A percentile compares a stretch with the other conserved stretches of the same genome.
Evolutionary conservation across 2,888 invertebrate species (phyloP).

Genomic region (Ligdia adustata): DNA sequence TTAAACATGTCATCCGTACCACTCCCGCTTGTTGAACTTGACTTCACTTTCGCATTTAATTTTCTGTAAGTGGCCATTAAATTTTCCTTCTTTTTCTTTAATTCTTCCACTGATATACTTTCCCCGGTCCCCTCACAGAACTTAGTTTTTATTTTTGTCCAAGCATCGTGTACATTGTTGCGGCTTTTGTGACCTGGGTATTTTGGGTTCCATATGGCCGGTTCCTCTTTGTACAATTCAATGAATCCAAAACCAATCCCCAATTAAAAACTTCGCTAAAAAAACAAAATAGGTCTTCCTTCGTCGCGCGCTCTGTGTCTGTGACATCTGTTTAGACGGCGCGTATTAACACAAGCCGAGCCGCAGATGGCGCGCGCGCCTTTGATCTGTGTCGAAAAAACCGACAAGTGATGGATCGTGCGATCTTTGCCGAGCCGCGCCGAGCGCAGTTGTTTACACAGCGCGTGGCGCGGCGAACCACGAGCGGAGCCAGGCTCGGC

Average conservation of each 20-base stretch:
- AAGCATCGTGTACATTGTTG: constrained; percentile 22
- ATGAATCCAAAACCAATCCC: constrained; percentile 18
- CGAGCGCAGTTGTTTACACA: too few relatives aligned
- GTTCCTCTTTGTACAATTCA: constrained; percentile 19
- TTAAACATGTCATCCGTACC: constrained; percentile 18
- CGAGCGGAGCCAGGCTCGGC: too few relatives aligned
- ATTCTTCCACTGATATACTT: constrained; percentile 14
- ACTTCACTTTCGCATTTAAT: constrained; percentile 17
- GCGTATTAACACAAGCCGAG: too few relatives aligned
- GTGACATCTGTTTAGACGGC: too few relatives aligned
- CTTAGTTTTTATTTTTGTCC: constrained; percentile 9
- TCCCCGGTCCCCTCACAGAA: constrained; percentile 5
- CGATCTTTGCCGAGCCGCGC: too few relatives aligned
- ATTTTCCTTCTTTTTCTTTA: constrained; percentile 18
- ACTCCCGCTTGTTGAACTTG: constrained; percentile 16
- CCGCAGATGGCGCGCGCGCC: too few relatives aligned
- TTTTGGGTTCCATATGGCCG: constrained; percentile 17
- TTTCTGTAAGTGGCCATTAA: constrained; percentile 17
- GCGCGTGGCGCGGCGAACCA: too few relatives aligned
- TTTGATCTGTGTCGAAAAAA: too few relatives aligned
- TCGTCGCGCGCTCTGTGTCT: too few relatives aligned
- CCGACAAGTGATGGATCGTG: too few relatives aligned
- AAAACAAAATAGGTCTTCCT: constrained; percentile 19
- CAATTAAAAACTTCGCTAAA: constrained; percentile 17
- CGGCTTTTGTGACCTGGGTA: constrained; percentile 18